Evolutionary conservation across 2,888 invertebrate species (phyloP).

Genomic region (Rhorus exstirpatorius): DNA sequence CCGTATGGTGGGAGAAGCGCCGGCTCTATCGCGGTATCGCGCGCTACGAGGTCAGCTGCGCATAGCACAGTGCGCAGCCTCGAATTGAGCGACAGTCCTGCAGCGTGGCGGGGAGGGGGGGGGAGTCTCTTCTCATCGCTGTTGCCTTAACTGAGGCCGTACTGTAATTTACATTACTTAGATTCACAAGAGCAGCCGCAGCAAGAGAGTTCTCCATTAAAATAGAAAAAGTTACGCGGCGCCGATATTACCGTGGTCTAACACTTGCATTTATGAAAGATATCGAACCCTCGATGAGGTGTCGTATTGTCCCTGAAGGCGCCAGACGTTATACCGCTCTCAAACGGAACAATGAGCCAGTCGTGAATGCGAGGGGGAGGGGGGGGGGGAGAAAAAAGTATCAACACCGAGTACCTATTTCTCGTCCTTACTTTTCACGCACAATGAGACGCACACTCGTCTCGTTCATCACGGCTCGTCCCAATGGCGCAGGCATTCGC

Average conservation of each 20-base stretch:
- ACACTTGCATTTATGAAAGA: constrained; percentile 70
- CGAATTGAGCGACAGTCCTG: too few species aligned
- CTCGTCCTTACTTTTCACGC: constrained; percentile 53
- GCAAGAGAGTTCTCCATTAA: too few species aligned
- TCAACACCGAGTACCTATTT: constrained; percentile 39
- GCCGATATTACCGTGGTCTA: constrained; percentile 17
- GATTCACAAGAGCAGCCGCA: too few species aligned
- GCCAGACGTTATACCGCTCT: constrained; percentile 53
- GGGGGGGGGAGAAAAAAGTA: background rate
- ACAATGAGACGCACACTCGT: constrained; percentile 53
- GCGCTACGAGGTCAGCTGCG: too few species aligned
- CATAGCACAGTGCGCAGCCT: too few species aligned
- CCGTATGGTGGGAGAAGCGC: too few species aligned
- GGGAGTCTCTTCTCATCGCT: too few species aligned
- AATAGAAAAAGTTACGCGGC: constrained; percentile 13
- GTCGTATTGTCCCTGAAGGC: constrained; percentile 55
- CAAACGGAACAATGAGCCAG: constrained; percentile 55
- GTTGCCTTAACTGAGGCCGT: too few species aligned
- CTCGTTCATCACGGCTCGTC: background rate
- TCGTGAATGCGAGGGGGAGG: constrained; percentile 19
- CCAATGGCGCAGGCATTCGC: constrained; percentile 56
- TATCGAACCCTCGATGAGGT: constrained; percentile 27
- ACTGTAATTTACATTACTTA: too few species aligned
- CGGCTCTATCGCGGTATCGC: too few species aligned
- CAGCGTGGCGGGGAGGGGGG: too few species aligned